Percentiles rank a stretch among this genome's conserved stretches.
Conservation (phyloP, 2,797 vertebrate species). For the Enteromius treurensis region DNA sequence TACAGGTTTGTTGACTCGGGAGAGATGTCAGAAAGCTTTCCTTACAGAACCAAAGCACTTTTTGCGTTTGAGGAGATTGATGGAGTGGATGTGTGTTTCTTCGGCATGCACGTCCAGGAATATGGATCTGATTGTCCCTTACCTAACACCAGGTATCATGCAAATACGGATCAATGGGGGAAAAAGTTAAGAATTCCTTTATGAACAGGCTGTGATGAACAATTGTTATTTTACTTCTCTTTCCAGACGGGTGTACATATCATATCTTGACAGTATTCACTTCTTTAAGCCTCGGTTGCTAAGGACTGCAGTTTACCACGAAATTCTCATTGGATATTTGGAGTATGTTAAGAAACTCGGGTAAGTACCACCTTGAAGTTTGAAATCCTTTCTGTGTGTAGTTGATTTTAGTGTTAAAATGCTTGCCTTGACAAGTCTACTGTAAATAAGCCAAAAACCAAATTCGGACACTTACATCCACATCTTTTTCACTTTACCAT, state of each 20-base stretch:
- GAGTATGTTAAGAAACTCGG: slow-evolving; percentile 98
- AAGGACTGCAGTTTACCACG: slow-evolving; percentile 95
- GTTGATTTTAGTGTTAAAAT: background rate
- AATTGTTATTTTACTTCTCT: background rate
- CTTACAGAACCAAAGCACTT: slow-evolving; percentile 98
- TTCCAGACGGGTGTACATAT: slow-evolving; percentile 95
- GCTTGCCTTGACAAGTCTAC: background rate
- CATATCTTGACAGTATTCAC: slow-evolving; percentile 98
- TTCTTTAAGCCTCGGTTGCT: slow-evolving; percentile 95
- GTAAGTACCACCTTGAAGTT: slow-evolving; percentile 68
- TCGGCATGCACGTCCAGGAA: slow-evolving; percentile 98
- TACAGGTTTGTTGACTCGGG: slow-evolving; percentile 94
- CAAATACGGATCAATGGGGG: background rate
- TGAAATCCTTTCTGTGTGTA: background rate
- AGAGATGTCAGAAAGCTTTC: slow-evolving; percentile 94
- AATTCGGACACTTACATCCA: background rate
- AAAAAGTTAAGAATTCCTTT: background rate
- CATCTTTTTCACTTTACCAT: background rate
- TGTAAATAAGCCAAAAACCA: background rate
- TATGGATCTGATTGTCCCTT: slow-evolving; percentile 94
- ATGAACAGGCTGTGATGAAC: background rate
- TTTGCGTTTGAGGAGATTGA: slow-evolving; percentile 99
- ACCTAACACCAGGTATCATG: slow-evolving; percentile 92
- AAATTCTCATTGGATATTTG: slow-evolving; percentile 96
- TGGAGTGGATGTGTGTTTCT: slow-evolving; percentile 96